phyloP scores from a whole-genome alignment of 1,140 invertebrate species.

The Drosophila santomea region DNA sequence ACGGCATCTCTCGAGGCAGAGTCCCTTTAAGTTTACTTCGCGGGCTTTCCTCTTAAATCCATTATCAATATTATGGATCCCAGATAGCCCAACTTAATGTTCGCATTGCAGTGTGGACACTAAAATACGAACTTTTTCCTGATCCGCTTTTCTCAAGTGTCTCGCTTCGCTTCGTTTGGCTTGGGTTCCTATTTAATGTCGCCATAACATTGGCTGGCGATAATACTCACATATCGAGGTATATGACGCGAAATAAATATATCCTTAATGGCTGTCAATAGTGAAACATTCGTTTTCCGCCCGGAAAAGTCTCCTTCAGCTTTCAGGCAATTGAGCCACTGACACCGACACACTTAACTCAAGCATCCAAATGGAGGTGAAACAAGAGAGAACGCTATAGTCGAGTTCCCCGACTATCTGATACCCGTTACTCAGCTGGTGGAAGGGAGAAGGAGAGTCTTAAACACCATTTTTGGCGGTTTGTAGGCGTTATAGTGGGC shows the following conservation, averaged over 20 bases:
- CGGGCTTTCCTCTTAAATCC: too few relatives aligned
- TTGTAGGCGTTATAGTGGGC: too few relatives aligned
- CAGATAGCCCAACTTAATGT: neutral
- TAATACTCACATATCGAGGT: conserved; percentile 43
- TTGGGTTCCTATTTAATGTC: conserved; percentile 8
- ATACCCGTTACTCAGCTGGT: too few relatives aligned
- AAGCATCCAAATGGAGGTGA: conserved; percentile 15
- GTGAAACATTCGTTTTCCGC: neutral
- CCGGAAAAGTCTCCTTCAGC: conserved; percentile 13
- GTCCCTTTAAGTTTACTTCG: too few relatives aligned
- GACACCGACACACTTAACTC: conserved; percentile 3
- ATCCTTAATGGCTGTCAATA: conserved; percentile 38
- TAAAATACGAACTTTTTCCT: neutral
- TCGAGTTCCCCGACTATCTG: too few relatives aligned
- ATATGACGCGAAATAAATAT: conserved; percentile 43
- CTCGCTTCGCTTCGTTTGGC: conserved; percentile 2
- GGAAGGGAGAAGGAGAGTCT: too few relatives aligned
- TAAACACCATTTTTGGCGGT: too few relatives aligned
- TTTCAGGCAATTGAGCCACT: conserved; percentile 28
- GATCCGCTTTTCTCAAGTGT: conserved; percentile 2
- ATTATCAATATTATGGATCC: too few relatives aligned
- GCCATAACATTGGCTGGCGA: conserved; percentile 17
- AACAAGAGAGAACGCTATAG: too few relatives aligned
- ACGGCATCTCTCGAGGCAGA: too few relatives aligned
- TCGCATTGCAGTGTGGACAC: neutral